phyloP scores from a whole-genome alignment of 2,113 vertebrate genomes.

The Spilogale gracilis region DNA sequence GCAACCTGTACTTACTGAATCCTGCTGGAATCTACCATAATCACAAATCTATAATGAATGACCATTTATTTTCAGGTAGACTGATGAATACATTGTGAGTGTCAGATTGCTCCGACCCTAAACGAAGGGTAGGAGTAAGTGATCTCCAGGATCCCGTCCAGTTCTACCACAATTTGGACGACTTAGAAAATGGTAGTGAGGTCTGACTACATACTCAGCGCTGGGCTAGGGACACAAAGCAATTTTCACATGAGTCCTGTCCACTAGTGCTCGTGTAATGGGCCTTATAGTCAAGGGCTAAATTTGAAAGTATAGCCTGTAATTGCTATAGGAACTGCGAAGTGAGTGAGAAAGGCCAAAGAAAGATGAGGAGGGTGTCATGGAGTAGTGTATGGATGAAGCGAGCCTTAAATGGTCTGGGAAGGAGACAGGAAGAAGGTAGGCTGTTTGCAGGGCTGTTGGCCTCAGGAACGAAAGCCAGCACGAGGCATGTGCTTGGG shows the following conservation, averaged over 20 bases:
- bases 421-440: neutral
- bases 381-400: neutral
- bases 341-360: neutral
- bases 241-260: neutral
- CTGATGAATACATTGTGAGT: neutral
- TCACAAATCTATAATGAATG: slow-evolving; percentile 24
- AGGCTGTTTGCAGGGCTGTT: neutral
- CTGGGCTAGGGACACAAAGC: neutral
- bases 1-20: slow-evolving; percentile 69
- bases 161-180: neutral
- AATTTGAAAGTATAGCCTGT: neutral
- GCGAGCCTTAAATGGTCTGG: neutral
- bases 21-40: slow-evolving; percentile 23
- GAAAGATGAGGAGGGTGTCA: neutral
- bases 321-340: neutral
- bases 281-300: neutral
- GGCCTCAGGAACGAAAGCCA: neutral
- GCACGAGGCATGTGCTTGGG: neutral
- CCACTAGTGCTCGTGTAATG: neutral
- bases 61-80: slow-evolving; percentile 42
- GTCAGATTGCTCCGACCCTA: neutral
- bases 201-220: neutral
- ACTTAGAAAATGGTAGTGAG: neutral
- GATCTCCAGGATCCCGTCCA: slow-evolving; percentile 52
- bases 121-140: slow-evolving; percentile 38